Evolutionary conservation across 2,888 invertebrate species (phyloP), one percentile per base, ranked within the genome.

Genomic region (Caenorhabditis afra): DNA sequence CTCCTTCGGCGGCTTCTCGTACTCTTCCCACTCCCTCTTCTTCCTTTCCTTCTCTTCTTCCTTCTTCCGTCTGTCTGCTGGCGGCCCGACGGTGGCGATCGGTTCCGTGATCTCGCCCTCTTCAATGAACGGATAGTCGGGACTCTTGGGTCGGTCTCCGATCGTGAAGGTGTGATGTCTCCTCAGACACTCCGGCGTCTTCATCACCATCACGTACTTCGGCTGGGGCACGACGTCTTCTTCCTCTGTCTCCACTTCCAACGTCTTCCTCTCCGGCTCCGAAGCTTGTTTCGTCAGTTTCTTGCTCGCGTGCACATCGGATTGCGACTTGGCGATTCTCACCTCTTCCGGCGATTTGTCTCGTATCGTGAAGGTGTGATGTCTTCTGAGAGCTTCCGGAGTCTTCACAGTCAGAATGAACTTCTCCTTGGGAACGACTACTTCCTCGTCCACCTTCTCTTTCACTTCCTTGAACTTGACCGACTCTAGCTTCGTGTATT

Each of bases 61-160:
- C 53, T 65, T 74, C 61, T 77, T 64, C n/a, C 81, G 68, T 45
- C 81, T 35, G 29, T 83, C 83, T 0, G 81, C 80, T 16, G 65
- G 61, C 16, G 83, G 83, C 44, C 83, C 83, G 11, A 83, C 62
- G 0, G 83, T 83, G 5, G 83, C 83, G 57, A 83, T 78, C 10
- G 83, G 83, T 55, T 83, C 83, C 5, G 83, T 83, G n/a, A 81
- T 37, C 58, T 81, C 81, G 22, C 83, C 79, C 22, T 76, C 80
- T 18, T 83, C 83, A 29, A 83, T 83, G 52, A 68, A 83, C 14
- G 83, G 83, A 57, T 79, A 77, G 61, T 83, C 83, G 4, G 83
- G 83, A 12, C 66, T 75, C 39, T 68, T 70, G 12, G 80, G 75
- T 16, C 83, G 49, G 37, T 83, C 83, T 50, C 83, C 81, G n/a